phyloP scores from a whole-genome alignment of 2,888 invertebrate genomes.

The Enchytraeus crypticus region DNA sequence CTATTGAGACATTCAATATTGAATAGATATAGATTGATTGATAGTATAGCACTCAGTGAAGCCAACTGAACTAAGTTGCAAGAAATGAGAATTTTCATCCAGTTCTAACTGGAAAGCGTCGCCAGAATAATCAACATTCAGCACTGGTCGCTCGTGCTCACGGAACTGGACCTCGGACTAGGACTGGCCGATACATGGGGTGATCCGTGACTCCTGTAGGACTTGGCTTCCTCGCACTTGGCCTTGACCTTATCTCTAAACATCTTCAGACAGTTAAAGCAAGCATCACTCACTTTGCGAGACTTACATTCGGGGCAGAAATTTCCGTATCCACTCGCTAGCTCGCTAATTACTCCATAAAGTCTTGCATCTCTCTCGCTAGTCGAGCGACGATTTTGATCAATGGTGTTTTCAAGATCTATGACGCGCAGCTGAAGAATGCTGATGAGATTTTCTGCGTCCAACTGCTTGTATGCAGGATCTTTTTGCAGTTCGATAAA shows the following conservation, averaged over 20 bases:
- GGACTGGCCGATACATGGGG: background rate
- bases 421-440: slow-evolving; percentile 29
- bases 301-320: slow-evolving; percentile 31
- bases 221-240: slow-evolving; percentile 28
- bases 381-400: slow-evolving; percentile 11
- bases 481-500: slow-evolving; percentile 34
- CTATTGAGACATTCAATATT: no score
- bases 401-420: slow-evolving; percentile 19
- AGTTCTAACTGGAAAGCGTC: no score
- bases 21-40: no score
- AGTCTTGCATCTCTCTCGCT: slow-evolving; percentile 24
- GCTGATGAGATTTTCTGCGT: slow-evolving; percentile 32
- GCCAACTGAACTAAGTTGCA: no score
- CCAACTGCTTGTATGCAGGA: slow-evolving; percentile 30
- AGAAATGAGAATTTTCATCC: no score
- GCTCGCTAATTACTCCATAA: slow-evolving; percentile 26
- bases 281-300: slow-evolving; percentile 25
- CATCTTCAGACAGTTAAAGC: slow-evolving; percentile 30
- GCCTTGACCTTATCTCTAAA: slow-evolving; percentile 28
- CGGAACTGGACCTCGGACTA: no score
- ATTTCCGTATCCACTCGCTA: slow-evolving; percentile 28
- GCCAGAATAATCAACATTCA: no score
- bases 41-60: no score
- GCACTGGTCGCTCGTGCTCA: no score
- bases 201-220: slow-evolving; percentile 19